Evolutionary conservation across 2,113 vertebrate species (phyloP), one percentile per base, ranked within the genome.

Genomic region (Grammomys dolichurus): DNA sequence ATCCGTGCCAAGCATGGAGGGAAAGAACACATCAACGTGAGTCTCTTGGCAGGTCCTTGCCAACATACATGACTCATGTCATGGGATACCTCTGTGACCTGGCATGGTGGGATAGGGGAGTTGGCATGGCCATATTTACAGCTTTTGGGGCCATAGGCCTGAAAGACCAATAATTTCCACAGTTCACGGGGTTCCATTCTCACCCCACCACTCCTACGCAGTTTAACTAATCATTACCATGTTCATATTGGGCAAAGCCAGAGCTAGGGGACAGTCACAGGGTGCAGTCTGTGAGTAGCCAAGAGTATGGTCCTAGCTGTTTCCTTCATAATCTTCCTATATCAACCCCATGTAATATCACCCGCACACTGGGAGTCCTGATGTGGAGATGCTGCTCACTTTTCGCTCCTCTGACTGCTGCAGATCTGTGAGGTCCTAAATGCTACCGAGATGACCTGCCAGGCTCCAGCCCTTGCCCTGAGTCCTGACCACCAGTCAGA

Each of bases 1-100:
- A 99, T 99, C 98, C 99, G 99, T 95, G 99, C 99, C 96, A 99
- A 99, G 97, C 99, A 99, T 0, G 99, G 99, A 36, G 99, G 98
- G 20, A 99, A 99, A 70, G 99, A 99, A 90, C 99, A 99, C 0
- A 97, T 99, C 97, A 99, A 99, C 0, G 99, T 99, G 98, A 91
- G 95, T 89, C 13, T 40, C 7, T 16, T 63, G 81, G 56, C 56
- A 84, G 9, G 72, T 14, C 54, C 28, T 43, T 3, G 3, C 60
- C 33, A 8, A 22, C 11, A n/a, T 6, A 26, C 4, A 10, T 65
- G 9, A 31, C 67, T n/a, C 58, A 5, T 14, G 1, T 3, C 1
- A 1, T 2, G 4, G 3, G 33, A 56, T 0, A 16, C 6, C 56
- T 28, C 19, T 2, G 3, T n/a, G 33, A 20, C 9, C 48, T 40